phyloP scores from a whole-genome alignment of 92 coral and sea anemone genomes.

The Epizoanthus ramosus region DNA sequence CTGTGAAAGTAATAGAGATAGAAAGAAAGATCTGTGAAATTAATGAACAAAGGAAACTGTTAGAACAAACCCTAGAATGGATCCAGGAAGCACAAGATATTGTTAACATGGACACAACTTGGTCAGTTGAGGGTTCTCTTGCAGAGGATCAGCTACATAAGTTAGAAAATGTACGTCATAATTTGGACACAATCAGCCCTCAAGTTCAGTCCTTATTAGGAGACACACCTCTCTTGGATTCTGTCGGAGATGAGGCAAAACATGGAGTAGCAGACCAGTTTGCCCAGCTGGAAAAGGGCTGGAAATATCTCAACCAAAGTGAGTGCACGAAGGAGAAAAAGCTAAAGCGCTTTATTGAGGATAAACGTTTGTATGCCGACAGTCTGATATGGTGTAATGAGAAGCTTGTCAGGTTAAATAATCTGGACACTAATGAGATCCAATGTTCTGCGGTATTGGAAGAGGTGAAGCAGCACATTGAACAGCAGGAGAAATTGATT shows the following conservation, averaged over 20 bases:
- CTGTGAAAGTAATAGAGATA: constrained; percentile 36
- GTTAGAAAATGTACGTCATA: background rate
- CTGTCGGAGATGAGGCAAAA: background rate
- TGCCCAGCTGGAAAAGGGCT: background rate
- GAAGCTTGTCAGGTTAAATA: constrained; percentile 8
- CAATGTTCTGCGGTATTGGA: constrained; percentile 22
- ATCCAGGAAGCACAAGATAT: constrained; percentile 47
- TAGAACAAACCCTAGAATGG: constrained; percentile 62
- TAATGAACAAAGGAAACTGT: constrained; percentile 35
- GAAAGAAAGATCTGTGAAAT: constrained; percentile 41
- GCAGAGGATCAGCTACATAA: background rate
- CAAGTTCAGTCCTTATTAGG: constrained; percentile 20
- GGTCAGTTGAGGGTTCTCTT: constrained; percentile 32
- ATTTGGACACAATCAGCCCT: constrained; percentile 16
- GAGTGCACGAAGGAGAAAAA: constrained; percentile 1
- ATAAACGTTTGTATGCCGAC: constrained; percentile 33
- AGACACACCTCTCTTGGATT: constrained; percentile 4
- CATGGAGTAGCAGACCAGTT: background rate
- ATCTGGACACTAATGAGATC: background rate
- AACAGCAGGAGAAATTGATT: constrained; percentile 24
- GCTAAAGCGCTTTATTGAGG: background rate
- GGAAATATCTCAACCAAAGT: constrained; percentile 16
- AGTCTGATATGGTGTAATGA: constrained; percentile 14
- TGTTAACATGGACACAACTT: constrained; percentile 37
- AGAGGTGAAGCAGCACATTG: constrained; percentile 25